Percentiles rank a stretch among this genome's conserved stretches.
Conservation (phyloP, 2,797 vertebrate species). For the Epinephelus coioides region DNA sequence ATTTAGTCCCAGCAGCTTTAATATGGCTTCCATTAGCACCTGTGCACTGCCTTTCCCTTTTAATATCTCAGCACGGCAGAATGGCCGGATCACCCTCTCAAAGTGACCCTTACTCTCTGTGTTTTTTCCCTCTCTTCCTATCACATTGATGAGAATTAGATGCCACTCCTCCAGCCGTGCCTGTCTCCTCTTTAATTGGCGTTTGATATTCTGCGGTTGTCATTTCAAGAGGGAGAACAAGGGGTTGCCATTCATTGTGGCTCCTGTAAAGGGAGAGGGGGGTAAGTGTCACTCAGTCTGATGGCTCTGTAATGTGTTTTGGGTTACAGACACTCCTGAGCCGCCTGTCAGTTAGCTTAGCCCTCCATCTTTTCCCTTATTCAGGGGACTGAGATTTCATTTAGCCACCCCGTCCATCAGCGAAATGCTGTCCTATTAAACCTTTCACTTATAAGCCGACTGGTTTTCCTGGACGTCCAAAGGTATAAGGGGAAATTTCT, state of each 20-base stretch:
- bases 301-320: slow-evolving; percentile 83
- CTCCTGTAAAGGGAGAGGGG: slow-evolving; percentile 63
- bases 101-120: slow-evolving; percentile 69
- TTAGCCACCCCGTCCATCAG: slow-evolving; percentile 74
- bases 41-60: slow-evolving; percentile 58
- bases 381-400: slow-evolving; percentile 71
- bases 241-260: slow-evolving; percentile 73
- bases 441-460: slow-evolving; percentile 53
- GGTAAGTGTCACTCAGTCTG: slow-evolving; percentile 76
- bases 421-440: slow-evolving; percentile 62
- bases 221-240: slow-evolving; percentile 80
- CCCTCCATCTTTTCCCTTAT: slow-evolving; percentile 64
- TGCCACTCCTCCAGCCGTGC: slow-evolving; percentile 78
- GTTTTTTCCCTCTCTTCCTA: slow-evolving; percentile 16
- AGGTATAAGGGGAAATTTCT: slow-evolving; percentile 45
- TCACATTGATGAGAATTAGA: slow-evolving; percentile 81
- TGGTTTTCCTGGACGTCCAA: slow-evolving; percentile 52
- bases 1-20: slow-evolving; percentile 44
- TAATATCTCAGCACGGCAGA: slow-evolving; percentile 55
- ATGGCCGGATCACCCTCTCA: slow-evolving; percentile 56
- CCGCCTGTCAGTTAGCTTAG: slow-evolving; percentile 76
- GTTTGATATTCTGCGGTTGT: slow-evolving; percentile 85
- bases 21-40: slow-evolving; percentile 50
- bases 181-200: slow-evolving; percentile 83
- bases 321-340: slow-evolving; percentile 70